phyloP scores from a whole-genome alignment of 2,797 vertebrate species.

The Sebastes variabilis region DNA sequence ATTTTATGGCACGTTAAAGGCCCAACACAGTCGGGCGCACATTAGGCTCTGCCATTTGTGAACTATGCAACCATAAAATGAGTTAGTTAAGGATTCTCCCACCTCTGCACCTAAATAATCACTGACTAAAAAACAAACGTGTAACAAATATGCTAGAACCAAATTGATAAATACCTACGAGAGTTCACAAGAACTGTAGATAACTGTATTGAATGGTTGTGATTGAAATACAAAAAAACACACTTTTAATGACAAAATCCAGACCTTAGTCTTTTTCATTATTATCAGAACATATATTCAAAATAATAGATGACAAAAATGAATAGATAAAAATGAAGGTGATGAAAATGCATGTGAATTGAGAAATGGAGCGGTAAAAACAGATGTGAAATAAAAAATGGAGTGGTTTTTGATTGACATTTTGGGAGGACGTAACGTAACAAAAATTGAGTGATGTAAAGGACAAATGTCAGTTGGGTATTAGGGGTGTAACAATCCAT shows the following conservation, averaged over 20 bases:
- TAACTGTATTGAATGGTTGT: background rate
- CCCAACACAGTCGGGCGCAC: constrained; percentile 19
- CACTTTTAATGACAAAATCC: constrained; percentile 2
- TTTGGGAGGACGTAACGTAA: too few species aligned
- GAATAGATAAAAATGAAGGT: background rate
- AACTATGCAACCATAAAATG: constrained; percentile 42
- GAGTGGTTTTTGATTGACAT: too few species aligned
- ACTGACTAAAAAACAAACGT: background rate
- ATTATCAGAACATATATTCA: background rate
- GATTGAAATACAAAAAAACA: background rate
- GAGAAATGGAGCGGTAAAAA: too few species aligned
- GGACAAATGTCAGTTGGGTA: too few species aligned
- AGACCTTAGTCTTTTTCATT: background rate
- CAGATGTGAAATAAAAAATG: too few species aligned
- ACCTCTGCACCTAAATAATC: constrained; percentile 9
- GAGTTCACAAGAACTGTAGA: background rate
- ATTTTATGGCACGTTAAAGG: constrained; percentile 60
- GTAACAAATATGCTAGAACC: background rate
- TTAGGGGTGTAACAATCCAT: too few species aligned
- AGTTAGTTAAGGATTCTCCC: constrained; percentile 35
- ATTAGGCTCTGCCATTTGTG: constrained; percentile 42
- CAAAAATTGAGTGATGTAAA: too few species aligned
- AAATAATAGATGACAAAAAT: background rate
- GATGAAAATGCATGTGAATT: background rate
- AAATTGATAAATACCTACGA: background rate